These are phyloP conservation scores for Plodia interpunctella DNA, from an alignment of 1,140 invertebrate genomes.

Conservation along the genomic window DNA sequence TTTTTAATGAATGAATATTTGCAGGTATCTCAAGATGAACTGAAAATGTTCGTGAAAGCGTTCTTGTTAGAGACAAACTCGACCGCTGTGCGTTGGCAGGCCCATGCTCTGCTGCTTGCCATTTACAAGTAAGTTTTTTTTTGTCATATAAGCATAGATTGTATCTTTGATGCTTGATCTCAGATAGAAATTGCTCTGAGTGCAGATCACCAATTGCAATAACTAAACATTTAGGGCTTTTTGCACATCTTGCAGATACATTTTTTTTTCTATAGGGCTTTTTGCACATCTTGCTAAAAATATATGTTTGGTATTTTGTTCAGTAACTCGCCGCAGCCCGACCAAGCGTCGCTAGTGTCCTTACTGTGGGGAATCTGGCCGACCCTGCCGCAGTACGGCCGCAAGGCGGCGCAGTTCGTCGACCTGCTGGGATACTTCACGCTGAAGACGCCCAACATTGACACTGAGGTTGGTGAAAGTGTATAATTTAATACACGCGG, in stretches of 20 bases:
- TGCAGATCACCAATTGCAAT: no score
- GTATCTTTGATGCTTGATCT: no score
- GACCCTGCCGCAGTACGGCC: slow-evolving; percentile 91
- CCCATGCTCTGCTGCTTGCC: slow-evolving; percentile 91
- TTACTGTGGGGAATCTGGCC: slow-evolving; percentile 96
- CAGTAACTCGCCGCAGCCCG: slow-evolving; percentile 84
- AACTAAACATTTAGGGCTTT: no score
- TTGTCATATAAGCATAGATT: no score
- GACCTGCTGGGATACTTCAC: slow-evolving; percentile 96
- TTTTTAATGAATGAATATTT: slow-evolving; percentile 3
- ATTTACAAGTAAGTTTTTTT: slow-evolving; percentile 84
- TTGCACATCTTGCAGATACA: no score
- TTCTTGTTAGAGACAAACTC: slow-evolving; percentile 96
- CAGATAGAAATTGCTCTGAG: no score
- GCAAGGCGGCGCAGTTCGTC: slow-evolving; percentile 97
- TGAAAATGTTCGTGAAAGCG: slow-evolving; percentile 88
- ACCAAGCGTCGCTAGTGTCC: slow-evolving; percentile 89
- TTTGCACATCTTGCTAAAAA: background rate
- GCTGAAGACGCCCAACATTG: slow-evolving; percentile 84
- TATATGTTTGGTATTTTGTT: slow-evolving; percentile 16
- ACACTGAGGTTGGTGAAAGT: slow-evolving; percentile 65
- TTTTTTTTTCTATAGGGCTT: no score
- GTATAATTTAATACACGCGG: no score
- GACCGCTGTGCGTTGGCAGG: slow-evolving; percentile 95
- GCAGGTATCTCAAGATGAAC: slow-evolving; percentile 74